phyloP scores from a whole-genome alignment of 2,797 vertebrate species.

The Remorina albescens region DNA sequence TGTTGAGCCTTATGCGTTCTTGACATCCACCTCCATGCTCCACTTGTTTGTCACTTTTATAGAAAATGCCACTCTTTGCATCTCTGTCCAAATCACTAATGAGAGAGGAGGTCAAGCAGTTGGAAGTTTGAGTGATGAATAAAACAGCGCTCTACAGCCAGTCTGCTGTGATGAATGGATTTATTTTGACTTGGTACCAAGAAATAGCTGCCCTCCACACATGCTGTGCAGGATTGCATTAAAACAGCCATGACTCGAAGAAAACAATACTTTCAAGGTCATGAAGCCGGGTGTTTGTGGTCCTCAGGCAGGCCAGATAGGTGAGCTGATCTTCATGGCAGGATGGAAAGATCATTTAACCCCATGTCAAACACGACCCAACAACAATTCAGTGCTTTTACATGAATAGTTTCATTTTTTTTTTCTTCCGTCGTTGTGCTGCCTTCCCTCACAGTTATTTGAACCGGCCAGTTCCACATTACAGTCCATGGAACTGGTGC shows the following conservation, averaged over 20 bases:
- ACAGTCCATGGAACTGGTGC: no score
- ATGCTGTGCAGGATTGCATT: slow-evolving; percentile 6
- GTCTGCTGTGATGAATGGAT: not conserved
- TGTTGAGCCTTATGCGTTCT: slow-evolving; percentile 26
- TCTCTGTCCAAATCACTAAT: slow-evolving; percentile 30
- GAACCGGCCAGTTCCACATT: no score
- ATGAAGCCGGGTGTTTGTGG: not conserved
- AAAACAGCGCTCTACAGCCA: not conserved
- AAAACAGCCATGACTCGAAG: not conserved
- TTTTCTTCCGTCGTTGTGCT: no score
- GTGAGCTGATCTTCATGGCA: not conserved
- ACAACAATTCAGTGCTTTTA: no score
- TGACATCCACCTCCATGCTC: slow-evolving; percentile 40
- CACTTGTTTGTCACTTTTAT: slow-evolving; percentile 40
- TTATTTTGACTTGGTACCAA: slow-evolving; percentile 2
- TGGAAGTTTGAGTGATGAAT: not conserved
- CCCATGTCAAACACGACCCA: no score
- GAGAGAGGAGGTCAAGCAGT: not conserved
- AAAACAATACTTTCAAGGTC: slow-evolving; percentile 3
- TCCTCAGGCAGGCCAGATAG: no score
- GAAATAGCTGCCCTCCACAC: not conserved
- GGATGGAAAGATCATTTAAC: no score
- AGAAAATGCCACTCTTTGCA: slow-evolving; percentile 22
- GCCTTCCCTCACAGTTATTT: no score
- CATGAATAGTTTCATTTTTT: no score